Conservation (phyloP, 2,113 vertebrate genomes). For the Rhinoderma darwinii region DNA sequence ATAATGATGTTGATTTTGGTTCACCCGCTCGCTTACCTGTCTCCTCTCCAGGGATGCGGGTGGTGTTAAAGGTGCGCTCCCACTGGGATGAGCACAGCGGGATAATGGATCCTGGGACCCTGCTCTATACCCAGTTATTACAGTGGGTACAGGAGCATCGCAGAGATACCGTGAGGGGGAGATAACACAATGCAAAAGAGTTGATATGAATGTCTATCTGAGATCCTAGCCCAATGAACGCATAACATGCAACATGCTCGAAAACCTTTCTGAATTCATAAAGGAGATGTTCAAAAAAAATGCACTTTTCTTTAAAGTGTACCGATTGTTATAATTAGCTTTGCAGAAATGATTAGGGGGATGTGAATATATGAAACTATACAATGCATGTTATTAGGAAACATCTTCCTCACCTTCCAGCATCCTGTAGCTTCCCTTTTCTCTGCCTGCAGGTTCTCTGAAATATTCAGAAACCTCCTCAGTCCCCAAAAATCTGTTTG, state of each 20-base stretch:
- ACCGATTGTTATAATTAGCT: neutral
- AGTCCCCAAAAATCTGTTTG: too few relatives aligned
- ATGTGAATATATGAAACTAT: neutral
- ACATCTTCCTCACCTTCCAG: neutral
- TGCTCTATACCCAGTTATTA: slow-evolving; percentile 70
- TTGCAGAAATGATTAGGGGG: neutral
- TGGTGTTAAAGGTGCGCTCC: slow-evolving; percentile 84
- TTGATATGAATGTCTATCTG: neutral
- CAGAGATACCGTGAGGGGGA: slow-evolving; percentile 40
- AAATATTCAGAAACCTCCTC: too few relatives aligned
- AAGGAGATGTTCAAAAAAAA: neutral
- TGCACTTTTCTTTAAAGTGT: neutral
- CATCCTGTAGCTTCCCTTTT: neutral
- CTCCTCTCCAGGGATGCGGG: slow-evolving; percentile 80
- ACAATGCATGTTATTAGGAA: neutral
- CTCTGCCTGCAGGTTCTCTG: too few relatives aligned
- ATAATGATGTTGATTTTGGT: neutral
- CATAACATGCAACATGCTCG: neutral
- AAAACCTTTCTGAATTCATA: neutral
- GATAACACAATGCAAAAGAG: slow-evolving; percentile 52
- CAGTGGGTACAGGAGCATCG: slow-evolving; percentile 56
- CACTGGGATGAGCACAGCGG: slow-evolving; percentile 83
- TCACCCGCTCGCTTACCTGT: slow-evolving; percentile 72
- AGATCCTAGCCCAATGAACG: neutral
- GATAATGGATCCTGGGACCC: slow-evolving; percentile 77